A percentile compares a stretch with the other conserved stretches of the same genome.
These are phyloP conservation scores for Diachrysia chrysitis DNA, from an alignment of 2,888 invertebrate species.

Conservation along the genomic window DNA sequence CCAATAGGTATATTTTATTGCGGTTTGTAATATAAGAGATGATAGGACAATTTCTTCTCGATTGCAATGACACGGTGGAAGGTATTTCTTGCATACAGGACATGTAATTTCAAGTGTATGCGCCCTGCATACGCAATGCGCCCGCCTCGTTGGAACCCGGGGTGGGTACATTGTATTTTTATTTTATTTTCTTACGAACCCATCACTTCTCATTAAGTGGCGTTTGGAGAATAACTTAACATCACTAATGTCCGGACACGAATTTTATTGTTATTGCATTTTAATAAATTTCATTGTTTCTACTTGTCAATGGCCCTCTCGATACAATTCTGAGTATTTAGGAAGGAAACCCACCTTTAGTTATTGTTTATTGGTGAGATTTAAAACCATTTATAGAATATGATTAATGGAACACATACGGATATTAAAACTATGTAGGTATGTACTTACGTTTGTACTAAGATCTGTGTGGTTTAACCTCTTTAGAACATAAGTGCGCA, in stretches of 20 bases:
- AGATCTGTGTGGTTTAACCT: constrained; percentile 3
- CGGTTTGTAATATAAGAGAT: constrained; percentile 41
- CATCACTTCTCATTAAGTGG: constrained; percentile 89
- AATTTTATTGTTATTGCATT: constrained; percentile 89
- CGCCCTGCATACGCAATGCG: constrained; percentile 83
- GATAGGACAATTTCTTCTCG: constrained; percentile 71
- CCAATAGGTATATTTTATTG: constrained; percentile 33
- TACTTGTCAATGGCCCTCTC: constrained; percentile 74
- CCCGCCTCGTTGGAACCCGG: constrained; percentile 73
- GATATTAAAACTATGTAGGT: background rate
- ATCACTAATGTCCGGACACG: constrained; percentile 88
- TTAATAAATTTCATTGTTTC: constrained; percentile 88
- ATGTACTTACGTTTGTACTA: background rate
- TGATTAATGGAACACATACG: constrained; percentile 29
- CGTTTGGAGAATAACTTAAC: constrained; percentile 89
- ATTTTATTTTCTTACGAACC: constrained; percentile 87
- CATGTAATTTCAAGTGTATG: constrained; percentile 83
- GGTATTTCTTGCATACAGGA: constrained; percentile 83
- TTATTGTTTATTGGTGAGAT: constrained; percentile 71
- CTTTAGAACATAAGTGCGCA: constrained; percentile 15
- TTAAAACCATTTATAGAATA: constrained; percentile 56
- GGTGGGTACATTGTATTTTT: constrained; percentile 83
- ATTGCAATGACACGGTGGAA: constrained; percentile 66
- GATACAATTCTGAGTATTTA: constrained; percentile 77
- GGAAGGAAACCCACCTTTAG: constrained; percentile 82